Conservation (phyloP, 1,140 invertebrate species). For the Scaptomyza hsui region DNA sequence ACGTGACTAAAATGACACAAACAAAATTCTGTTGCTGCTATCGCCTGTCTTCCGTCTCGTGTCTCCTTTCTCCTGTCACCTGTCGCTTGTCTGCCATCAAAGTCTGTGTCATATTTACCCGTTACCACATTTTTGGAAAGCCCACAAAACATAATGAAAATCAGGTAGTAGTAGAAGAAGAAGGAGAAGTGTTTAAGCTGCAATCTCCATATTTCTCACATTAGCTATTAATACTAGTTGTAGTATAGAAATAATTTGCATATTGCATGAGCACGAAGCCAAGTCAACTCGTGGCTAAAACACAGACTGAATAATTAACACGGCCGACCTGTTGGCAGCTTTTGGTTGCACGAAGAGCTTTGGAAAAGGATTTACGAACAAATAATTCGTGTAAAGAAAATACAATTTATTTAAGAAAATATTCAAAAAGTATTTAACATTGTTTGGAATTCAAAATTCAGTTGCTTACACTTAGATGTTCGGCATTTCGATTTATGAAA, state of each 20-base stretch:
- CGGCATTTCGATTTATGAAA: slow-evolving; percentile 55
- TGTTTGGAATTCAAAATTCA: slow-evolving; percentile 10
- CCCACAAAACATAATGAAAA: not conserved
- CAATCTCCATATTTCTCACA: slow-evolving; percentile 69
- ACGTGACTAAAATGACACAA: slow-evolving; percentile 35
- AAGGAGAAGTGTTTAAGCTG: slow-evolving; percentile 20
- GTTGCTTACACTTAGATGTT: slow-evolving; percentile 42
- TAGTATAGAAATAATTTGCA: slow-evolving; percentile 70
- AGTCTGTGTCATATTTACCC: slow-evolving; percentile 25
- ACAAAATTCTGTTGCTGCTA: slow-evolving; percentile 22
- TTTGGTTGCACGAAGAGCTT: slow-evolving; percentile 10
- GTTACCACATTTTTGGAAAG: slow-evolving; percentile 17
- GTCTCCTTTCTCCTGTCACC: slow-evolving; percentile 22
- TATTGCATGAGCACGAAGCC: slow-evolving; percentile 53
- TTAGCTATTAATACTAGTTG: slow-evolving; percentile 67
- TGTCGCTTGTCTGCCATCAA: slow-evolving; percentile 30
- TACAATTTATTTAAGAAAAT: too few relatives aligned
- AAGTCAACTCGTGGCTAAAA: slow-evolving; percentile 1
- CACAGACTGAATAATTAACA: slow-evolving; percentile 67
- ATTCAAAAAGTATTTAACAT: too few relatives aligned
- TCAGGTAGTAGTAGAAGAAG: not conserved
- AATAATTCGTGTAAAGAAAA: too few relatives aligned
- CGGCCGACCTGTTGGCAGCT: slow-evolving; percentile 58
- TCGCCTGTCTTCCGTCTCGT: slow-evolving; percentile 58
- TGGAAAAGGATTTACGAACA: not conserved